Conservation (phyloP, 2,888 invertebrate species). For the Ashinkailepas kermadecensis region DNA sequence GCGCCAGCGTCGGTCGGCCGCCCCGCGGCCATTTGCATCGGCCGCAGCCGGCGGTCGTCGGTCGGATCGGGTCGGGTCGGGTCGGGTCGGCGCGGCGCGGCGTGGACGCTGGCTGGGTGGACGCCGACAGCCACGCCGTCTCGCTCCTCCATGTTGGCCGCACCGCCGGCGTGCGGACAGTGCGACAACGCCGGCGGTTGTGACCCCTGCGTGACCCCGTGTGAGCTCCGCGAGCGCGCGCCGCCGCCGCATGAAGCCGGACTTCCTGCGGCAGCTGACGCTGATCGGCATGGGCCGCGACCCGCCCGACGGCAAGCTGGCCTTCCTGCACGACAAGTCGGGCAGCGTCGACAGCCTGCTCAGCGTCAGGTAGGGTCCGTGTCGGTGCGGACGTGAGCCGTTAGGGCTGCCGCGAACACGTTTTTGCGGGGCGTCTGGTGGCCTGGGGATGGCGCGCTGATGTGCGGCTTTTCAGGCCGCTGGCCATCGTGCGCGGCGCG, state of each 20-base stretch:
- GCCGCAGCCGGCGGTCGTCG: neutral
- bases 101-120: neutral
- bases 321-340: neutral
- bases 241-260: neutral
- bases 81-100: neutral
- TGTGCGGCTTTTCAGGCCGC: too few species aligned
- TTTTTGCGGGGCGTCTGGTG: too few species aligned
- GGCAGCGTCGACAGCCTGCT: neutral
- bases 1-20: neutral
- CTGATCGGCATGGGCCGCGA: neutral
- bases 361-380: too few species aligned
- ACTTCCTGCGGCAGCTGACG: neutral
- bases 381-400: too few species aligned
- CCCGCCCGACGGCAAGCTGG: neutral
- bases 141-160: too few species aligned
- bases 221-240: too few species aligned
- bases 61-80: neutral
- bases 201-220: too few species aligned
- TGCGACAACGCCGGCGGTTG: too few species aligned
- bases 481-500: too few species aligned
- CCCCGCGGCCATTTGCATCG: neutral
- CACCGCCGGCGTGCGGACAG: too few species aligned
- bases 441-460: too few species aligned
- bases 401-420: too few species aligned
- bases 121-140: neutral